These are phyloP conservation scores for Eudorcas thomsonii DNA, from an alignment of 2,113 vertebrate species.

Conservation along the genomic window DNA sequence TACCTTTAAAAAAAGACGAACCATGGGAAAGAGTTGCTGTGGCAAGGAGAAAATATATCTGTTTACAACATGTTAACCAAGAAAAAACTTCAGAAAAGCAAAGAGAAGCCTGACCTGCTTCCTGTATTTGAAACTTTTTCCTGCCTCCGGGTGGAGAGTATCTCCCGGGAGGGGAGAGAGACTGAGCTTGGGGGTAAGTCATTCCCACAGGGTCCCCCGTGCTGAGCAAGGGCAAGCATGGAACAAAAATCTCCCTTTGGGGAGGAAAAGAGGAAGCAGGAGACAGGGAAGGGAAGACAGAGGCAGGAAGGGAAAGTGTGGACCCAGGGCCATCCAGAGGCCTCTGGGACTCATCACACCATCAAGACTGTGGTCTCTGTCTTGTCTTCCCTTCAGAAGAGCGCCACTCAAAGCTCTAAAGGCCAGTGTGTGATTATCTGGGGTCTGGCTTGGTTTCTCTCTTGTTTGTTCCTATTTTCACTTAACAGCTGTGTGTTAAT, in stretches of 20 bases:
- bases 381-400: neutral
- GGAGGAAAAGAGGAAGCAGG: neutral
- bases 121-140: neutral
- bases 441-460: conserved; percentile 76
- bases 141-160: neutral
- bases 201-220: neutral
- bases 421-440: conserved; percentile 71
- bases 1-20: neutral
- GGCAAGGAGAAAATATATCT: neutral
- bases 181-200: too few relatives aligned
- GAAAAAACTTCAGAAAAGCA: neutral
- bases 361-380: too few relatives aligned
- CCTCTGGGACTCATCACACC: neutral
- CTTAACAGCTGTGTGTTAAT: conserved; percentile 84
- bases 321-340: neutral
- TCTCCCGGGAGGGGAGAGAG: neutral
- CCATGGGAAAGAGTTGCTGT: neutral
- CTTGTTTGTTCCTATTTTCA: conserved; percentile 71
- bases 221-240: neutral
- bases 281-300: neutral
- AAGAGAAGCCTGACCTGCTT: neutral
- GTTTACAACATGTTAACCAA: neutral
- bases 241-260: neutral
- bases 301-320: too few relatives aligned
- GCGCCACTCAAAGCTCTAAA: neutral